Evolutionary conservation across 2,888 invertebrate genomes (phyloP).

Genomic region (Xanthia togata): DNA sequence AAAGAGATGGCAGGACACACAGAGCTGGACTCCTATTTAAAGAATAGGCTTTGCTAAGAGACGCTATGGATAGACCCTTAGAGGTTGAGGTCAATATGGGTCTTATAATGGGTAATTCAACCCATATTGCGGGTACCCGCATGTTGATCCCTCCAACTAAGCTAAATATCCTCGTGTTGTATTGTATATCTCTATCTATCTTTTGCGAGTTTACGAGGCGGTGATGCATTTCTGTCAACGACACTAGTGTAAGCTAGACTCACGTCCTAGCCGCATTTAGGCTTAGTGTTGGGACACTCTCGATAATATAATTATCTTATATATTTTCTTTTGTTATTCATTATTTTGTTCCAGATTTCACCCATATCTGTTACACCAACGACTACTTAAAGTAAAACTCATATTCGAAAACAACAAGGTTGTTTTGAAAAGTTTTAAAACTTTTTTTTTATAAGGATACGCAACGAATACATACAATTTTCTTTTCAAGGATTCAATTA

Average conservation of each 20-base stretch:
- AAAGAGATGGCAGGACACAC: not conserved
- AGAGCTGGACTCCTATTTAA: not conserved
- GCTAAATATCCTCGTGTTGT: not conserved
- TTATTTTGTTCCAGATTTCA: not conserved
- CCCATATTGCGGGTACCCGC: not conserved
- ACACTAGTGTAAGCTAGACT: constrained; percentile 49
- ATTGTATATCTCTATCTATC: not conserved
- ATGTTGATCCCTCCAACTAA: not conserved
- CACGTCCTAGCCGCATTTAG: constrained; percentile 51
- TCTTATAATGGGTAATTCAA: not conserved
- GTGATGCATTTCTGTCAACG: constrained; percentile 70
- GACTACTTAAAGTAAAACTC: constrained; percentile 16
- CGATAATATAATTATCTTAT: constrained; percentile 34
- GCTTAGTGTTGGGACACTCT: constrained; percentile 54
- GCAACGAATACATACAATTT: constrained; percentile 35
- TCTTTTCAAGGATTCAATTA: constrained; percentile 34
- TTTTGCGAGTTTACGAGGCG: constrained; percentile 56
- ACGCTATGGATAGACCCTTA: not conserved
- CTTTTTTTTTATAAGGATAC: constrained; percentile 33
- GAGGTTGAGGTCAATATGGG: not conserved
- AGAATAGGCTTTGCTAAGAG: not conserved
- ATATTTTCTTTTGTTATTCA: not conserved
- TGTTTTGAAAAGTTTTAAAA: constrained; percentile 25
- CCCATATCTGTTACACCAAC: constrained; percentile 22
- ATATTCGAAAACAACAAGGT: constrained; percentile 1